Conservation (phyloP, 2,797 vertebrate genomes). For the Urosaurus nigricauda region DNA sequence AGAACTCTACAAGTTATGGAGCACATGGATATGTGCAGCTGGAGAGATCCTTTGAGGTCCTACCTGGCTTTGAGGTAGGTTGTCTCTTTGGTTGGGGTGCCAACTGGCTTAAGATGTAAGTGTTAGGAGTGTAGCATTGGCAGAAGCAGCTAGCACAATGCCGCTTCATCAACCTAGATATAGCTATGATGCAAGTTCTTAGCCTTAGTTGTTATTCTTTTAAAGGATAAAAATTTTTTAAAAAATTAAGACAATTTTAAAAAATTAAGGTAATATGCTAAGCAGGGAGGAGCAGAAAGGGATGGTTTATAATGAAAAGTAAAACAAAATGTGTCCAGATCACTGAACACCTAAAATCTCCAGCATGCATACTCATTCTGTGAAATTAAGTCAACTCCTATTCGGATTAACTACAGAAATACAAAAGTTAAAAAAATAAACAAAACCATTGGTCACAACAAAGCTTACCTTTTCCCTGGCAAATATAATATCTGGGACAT, state of each 20-base stretch:
- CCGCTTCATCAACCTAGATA: too few relatives aligned
- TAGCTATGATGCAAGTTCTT: too few relatives aligned
- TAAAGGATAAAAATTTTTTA: too few relatives aligned
- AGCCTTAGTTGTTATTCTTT: too few relatives aligned
- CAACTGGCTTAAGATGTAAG: too few relatives aligned
- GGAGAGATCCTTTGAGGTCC: too few relatives aligned
- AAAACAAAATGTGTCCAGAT: not conserved
- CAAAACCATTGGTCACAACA: not conserved
- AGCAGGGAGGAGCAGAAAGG: not conserved
- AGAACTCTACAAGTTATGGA: too few relatives aligned
- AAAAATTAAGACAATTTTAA: not conserved
- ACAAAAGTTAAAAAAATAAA: not conserved
- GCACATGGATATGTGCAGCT: too few relatives aligned
- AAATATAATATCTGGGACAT: constrained; percentile 78
- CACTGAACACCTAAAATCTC: not conserved
- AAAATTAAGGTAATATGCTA: not conserved
- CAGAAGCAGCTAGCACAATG: too few relatives aligned
- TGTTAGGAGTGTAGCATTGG: too few relatives aligned
- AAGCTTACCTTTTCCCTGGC: constrained; percentile 74
- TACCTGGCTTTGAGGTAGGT: too few relatives aligned
- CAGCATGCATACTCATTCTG: not conserved
- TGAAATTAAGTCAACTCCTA: not conserved
- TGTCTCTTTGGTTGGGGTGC: too few relatives aligned
- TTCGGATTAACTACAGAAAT: not conserved
- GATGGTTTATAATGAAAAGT: not conserved